Base-by-base conservation (phyloP, 2,113 vertebrate species). In the Melanocharis versteri region DNA sequence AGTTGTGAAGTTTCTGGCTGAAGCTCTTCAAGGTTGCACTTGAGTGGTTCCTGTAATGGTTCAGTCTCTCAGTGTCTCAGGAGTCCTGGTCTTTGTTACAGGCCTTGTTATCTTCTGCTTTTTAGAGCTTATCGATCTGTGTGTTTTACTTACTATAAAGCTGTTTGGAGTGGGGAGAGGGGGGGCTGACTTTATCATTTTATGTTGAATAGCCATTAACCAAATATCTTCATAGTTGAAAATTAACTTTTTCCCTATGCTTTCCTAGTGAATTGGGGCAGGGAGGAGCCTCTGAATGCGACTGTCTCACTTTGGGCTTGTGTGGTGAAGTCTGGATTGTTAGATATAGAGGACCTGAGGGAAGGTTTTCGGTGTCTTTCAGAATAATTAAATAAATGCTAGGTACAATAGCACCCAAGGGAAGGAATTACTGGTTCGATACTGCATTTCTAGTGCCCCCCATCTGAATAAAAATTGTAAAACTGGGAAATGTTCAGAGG, bases 171-270 rank as follows among this genome's bases (percentile, higher is more conserved):
- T 11, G 24, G 9, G 3, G 61, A 71, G 2, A 40, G 1, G 10
- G 5, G 2, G 2, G 2, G 1, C 30, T 45, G 42, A 37, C 17
- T n/a, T 53, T 17, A 23, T 56, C 0, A 48, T 89, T 77, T 65
- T 65, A 33, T 50, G 15, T 65, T 70, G 10, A 81, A 57, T 35
- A 72, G 53, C 53, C 11, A 17, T 60, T 86, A 69, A 56, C 16
- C 24, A n/a, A 82, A 13, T 50, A 39, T 6, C 27, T 47, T 47
- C 47, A 8, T 10, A 54, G 20, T 7, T 73, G 42, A 69, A 84
- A 91, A 84, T 37, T 30, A 17, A 24, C 50, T 39, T 83, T 71
- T 53, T 1, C 33, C 37, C 6, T 7, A 9, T 15, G 6, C 18
- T 76, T 86, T 28, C 27, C 26, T 22, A 19, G 44, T 58, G 54